Conservation (phyloP, 2,797 vertebrate species). For the Sebastes itinus region DNA sequence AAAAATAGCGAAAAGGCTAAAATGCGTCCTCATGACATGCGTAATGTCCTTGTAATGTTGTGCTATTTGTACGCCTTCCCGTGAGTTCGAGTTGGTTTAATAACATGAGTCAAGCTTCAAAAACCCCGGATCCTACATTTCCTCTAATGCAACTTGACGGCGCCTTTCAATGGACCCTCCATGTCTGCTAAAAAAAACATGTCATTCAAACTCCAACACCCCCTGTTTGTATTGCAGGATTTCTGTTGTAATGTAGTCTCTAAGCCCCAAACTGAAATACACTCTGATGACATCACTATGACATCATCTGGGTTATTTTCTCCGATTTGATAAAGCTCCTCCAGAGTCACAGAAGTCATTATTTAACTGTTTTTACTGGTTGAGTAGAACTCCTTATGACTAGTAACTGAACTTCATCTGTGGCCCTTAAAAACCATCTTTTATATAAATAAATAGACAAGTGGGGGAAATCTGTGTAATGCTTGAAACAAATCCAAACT, state of each 20-base stretch:
- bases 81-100: background rate
- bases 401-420: background rate
- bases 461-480: background rate
- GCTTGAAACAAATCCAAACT: constrained; percentile 3
- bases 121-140: background rate
- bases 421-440: background rate
- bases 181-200: background rate
- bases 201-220: background rate
- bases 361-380: background rate
- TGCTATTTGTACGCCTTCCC: too few species aligned
- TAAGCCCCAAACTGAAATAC: background rate
- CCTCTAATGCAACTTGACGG: background rate
- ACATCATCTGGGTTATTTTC: background rate
- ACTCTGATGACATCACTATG: background rate
- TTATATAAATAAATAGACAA: background rate
- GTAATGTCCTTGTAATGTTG: too few species aligned
- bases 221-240: background rate
- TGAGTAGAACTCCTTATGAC: background rate
- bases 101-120: background rate
- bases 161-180: background rate
- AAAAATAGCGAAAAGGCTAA: too few species aligned
- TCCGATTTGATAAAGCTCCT: background rate
- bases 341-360: background rate
- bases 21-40: too few species aligned
- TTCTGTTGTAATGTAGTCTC: background rate